A percentile compares a stretch with the other conserved stretches of the same genome.
Evolutionary conservation across 2,888 invertebrate species (phyloP).

Genomic region (Artemia sinica): DNA sequence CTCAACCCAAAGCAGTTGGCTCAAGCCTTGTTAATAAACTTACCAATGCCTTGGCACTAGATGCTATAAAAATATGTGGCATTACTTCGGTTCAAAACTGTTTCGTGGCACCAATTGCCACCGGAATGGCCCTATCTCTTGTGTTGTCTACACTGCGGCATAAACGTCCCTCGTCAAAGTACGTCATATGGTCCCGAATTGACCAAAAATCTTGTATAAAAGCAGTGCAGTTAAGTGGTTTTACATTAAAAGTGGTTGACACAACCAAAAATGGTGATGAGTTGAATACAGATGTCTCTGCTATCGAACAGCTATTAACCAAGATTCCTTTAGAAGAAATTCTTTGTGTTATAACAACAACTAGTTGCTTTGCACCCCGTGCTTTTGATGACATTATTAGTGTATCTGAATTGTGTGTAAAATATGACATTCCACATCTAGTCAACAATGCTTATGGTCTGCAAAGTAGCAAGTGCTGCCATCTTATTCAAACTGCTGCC

Average conservation of each 20-base stretch:
- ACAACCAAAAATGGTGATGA: conserved; percentile 42
- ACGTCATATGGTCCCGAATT: conserved; percentile 64
- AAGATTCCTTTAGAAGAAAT: conserved; percentile 44
- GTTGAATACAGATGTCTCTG: conserved; percentile 44
- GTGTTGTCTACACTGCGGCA: conserved; percentile 49
- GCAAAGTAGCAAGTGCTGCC: conserved; percentile 47
- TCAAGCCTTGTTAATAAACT: conserved; percentile 54
- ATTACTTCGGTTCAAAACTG: conserved; percentile 25
- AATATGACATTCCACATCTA: conserved; percentile 48
- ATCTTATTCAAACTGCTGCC: conserved; percentile 45
- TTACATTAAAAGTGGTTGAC: conserved; percentile 48
- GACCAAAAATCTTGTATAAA: conserved; percentile 74
- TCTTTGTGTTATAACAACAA: conserved; percentile 51
- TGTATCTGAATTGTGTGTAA: conserved; percentile 43
- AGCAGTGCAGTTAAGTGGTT: conserved; percentile 40
- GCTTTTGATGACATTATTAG: conserved; percentile 46
- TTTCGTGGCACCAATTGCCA: conserved; percentile 57
- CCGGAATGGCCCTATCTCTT: conserved; percentile 60
- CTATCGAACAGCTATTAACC: conserved; percentile 40
- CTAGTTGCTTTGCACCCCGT: conserved; percentile 65
- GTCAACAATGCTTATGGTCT: conserved; percentile 71
- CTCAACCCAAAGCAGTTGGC: conserved; percentile 68
- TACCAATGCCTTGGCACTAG: conserved; percentile 49
- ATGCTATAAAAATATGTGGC: conserved; percentile 48
- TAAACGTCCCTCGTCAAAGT: conserved; percentile 45